A percentile compares a stretch with the other conserved stretches of the same genome.
Conservation (phyloP, 2,797 vertebrate genomes). For the Muscicapa striata region DNA sequence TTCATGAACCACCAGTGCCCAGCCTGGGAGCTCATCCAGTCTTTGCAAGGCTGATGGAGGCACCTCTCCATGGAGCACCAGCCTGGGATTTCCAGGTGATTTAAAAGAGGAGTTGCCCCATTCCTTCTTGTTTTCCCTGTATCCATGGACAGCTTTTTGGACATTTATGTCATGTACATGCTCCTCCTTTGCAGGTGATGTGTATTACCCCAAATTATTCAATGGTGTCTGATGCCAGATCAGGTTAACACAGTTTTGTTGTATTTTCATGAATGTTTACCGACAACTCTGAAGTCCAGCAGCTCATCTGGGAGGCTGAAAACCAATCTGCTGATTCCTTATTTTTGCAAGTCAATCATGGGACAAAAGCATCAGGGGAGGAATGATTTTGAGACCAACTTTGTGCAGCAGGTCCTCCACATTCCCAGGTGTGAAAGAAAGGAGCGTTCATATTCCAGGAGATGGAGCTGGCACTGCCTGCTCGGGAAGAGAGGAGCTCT, state of each 20-base stretch:
- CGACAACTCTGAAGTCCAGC: background rate
- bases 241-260: background rate
- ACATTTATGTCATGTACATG: rapidly evolving
- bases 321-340: background rate
- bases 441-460: background rate
- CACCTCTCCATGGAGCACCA: background rate
- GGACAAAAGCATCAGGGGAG: background rate
- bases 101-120: background rate
- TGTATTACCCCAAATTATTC: background rate
- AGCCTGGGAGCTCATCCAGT: background rate
- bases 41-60: background rate
- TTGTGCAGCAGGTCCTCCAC: background rate
- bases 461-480: background rate
- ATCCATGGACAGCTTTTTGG: background rate
- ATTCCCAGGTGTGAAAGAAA: background rate
- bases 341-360: background rate
- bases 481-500: background rate
- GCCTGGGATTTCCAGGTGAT: background rate
- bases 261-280: background rate
- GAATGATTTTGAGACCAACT: background rate
- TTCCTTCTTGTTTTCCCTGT: background rate
- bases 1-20: background rate
- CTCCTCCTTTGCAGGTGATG: background rate
- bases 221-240: rapidly evolving
- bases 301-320: background rate